These are phyloP conservation scores for Bombus waltoni DNA, from an alignment of 1,140 invertebrate species.

Conservation along the genomic window DNA sequence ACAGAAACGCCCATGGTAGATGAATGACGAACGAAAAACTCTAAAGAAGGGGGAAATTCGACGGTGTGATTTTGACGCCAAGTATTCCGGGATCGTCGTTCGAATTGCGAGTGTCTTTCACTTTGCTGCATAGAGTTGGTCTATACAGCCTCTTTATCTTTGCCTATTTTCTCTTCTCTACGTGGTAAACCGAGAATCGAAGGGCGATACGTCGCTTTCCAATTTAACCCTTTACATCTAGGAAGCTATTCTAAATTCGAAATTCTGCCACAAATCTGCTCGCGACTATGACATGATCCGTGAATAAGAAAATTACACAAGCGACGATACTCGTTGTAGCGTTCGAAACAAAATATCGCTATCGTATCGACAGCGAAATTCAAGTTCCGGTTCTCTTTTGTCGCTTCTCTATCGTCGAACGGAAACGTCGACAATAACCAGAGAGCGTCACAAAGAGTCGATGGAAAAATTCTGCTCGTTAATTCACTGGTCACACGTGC, in stretches of 20 bases:
- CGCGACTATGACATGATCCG: too few species aligned
- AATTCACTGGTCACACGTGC: not conserved
- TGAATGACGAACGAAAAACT: not conserved
- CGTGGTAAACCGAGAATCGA: too few species aligned
- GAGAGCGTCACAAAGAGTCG: not conserved
- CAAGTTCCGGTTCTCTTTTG: not conserved
- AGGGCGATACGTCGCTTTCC: too few species aligned
- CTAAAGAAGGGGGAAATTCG: not conserved
- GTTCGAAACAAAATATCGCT: too few species aligned
- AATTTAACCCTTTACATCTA: too few species aligned
- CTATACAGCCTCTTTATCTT: too few species aligned
- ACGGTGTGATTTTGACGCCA: not conserved
- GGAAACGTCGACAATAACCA: conserved; percentile 6
- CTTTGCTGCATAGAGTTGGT: not conserved
- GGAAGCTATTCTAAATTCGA: too few species aligned
- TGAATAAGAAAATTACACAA: too few species aligned
- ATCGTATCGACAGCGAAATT: too few species aligned
- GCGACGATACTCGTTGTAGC: too few species aligned
- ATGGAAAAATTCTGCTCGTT: conserved; percentile 4
- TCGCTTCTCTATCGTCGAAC: not conserved
- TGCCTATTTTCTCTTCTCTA: too few species aligned
- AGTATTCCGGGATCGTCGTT: not conserved
- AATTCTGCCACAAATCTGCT: too few species aligned
- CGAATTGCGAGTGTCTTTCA: not conserved
- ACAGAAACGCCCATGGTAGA: not conserved